Percentiles rank a stretch among this genome's conserved stretches.
These are phyloP conservation scores for Drosophila subquinaria DNA, from an alignment of 2,888 invertebrate genomes.

Conservation along the genomic window DNA sequence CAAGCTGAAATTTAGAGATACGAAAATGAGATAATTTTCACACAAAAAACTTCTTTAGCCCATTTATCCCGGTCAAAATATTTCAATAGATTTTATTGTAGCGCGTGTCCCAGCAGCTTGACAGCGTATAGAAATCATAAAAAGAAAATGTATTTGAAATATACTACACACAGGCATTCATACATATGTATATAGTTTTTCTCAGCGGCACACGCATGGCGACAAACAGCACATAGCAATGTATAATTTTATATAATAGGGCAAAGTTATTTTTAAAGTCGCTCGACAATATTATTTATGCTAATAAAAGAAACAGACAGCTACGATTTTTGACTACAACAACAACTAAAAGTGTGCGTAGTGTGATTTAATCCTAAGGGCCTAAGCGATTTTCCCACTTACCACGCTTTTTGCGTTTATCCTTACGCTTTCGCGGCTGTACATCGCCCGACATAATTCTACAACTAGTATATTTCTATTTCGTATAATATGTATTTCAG, in stretches of 20 bases:
- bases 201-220: constrained; percentile 70
- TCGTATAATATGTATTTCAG: constrained; percentile 26
- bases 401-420: constrained; percentile 92
- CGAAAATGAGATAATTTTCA: constrained; percentile 4
- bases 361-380: not conserved
- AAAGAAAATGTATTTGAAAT: constrained; percentile 17
- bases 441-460: constrained; percentile 93
- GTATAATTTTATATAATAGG: constrained; percentile 84
- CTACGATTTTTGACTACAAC: constrained; percentile 39
- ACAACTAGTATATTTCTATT: constrained; percentile 22
- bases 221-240: constrained; percentile 64
- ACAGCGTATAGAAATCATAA: constrained; percentile 49
- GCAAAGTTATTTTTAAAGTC: constrained; percentile 81
- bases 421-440: constrained; percentile 94
- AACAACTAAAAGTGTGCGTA: not conserved
- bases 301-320: constrained; percentile 76
- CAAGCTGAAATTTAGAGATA: constrained; percentile 28
- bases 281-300: constrained; percentile 78
- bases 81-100: constrained; percentile 23
- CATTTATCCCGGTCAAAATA: constrained; percentile 25
- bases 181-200: constrained; percentile 13
- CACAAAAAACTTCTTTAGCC: constrained; percentile 12
- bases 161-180: constrained; percentile 16
- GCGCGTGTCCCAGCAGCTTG: constrained; percentile 33
- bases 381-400: constrained; percentile 49